Percentiles rank a stretch among this genome's conserved stretches.
phyloP scores from a whole-genome alignment of 2,888 invertebrate genomes.

The Corbicula japonica region DNA sequence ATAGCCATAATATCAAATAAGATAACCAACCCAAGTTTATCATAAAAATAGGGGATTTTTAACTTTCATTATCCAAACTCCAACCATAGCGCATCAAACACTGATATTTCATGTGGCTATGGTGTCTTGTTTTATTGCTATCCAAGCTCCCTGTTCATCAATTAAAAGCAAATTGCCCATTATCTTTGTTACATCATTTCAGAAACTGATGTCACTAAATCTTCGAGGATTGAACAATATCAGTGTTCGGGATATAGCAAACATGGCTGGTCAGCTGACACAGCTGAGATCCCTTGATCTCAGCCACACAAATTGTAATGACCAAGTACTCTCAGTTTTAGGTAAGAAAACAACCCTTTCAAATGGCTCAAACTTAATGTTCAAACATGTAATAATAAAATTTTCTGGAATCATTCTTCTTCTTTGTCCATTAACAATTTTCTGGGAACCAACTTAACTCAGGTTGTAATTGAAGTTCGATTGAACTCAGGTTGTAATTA shows the following conservation, averaged over 20 bases:
- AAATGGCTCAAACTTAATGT: neutral
- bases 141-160: neutral
- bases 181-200: constrained; percentile 26
- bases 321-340: constrained; percentile 69
- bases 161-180: neutral
- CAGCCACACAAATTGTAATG: constrained; percentile 69
- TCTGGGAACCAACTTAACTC: neutral
- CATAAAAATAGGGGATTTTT: neutral
- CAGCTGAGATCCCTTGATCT: constrained; percentile 64
- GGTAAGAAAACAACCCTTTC: constrained; percentile 53
- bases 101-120: neutral
- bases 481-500: neutral
- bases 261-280: constrained; percentile 62
- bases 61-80: neutral
- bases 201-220: constrained; percentile 71
- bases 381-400: neutral
- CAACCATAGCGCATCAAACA: neutral
- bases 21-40: neutral
- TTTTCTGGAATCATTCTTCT: neutral
- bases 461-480: neutral
- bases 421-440: neutral
- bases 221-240: constrained; percentile 64
- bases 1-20: too few relatives aligned
- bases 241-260: constrained; percentile 57
- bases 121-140: neutral